Conservation (phyloP, 1,140 invertebrate species). For the Meloidogyne floridensis region DNA sequence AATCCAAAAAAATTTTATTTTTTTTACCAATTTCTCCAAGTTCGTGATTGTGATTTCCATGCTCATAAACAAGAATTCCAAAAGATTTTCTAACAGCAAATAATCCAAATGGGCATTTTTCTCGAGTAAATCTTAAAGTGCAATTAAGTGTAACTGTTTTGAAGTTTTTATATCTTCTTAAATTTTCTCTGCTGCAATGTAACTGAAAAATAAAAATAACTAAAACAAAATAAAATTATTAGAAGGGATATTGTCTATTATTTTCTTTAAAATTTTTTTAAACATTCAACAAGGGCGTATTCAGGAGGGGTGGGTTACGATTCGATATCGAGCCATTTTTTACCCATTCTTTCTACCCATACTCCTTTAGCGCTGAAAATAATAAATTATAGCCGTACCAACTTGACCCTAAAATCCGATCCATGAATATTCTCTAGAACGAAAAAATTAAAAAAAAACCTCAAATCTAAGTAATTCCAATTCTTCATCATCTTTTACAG, state of each 20-base stretch:
- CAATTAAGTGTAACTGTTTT: neutral
- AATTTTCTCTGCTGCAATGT: neutral
- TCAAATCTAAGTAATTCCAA: slow-evolving; percentile 6
- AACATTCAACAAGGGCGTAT: too few relatives aligned
- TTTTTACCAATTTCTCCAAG: neutral
- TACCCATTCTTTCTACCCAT: too few relatives aligned
- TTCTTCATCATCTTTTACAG: slow-evolving; percentile 4
- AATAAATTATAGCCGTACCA: too few relatives aligned
- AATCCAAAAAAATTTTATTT: neutral
- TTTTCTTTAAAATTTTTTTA: too few relatives aligned
- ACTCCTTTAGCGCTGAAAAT: too few relatives aligned
- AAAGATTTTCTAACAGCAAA: slow-evolving; percentile 3
- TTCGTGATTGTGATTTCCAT: neutral
- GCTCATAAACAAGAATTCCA: neutral
- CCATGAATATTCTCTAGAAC: too few relatives aligned
- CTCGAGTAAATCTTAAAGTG: neutral
- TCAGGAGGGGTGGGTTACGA: too few relatives aligned
- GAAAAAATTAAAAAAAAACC: neutral
- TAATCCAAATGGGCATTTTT: neutral
- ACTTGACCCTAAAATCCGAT: too few relatives aligned
- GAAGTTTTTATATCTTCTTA: neutral
- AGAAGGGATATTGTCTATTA: too few relatives aligned
- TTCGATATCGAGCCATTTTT: too few relatives aligned
- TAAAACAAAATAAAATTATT: neutral
- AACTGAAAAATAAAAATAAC: neutral